These are phyloP conservation scores for Drosophila mimetica DNA, from an alignment of 2,888 invertebrate genomes.

Conservation along the genomic window DNA sequence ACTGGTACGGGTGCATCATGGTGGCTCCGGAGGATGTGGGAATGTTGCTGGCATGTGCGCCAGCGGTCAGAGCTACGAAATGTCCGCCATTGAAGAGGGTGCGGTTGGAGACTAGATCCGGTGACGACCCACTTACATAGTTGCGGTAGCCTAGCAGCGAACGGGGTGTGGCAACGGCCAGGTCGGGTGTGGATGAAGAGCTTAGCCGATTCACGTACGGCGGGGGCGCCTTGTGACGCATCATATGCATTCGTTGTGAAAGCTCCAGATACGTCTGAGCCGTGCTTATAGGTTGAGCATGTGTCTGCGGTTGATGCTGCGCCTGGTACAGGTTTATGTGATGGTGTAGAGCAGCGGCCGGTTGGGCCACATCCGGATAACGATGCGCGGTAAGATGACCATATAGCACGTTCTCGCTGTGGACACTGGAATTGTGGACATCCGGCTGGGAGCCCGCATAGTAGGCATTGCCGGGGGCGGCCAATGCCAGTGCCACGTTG, in stretches of 20 bases:
- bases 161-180: slow-evolving; percentile 90
- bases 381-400: slow-evolving; percentile 82
- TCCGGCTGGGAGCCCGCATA: slow-evolving; percentile 89
- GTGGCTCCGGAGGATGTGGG: slow-evolving; percentile 75
- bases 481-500: slow-evolving; percentile 72
- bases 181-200: slow-evolving; percentile 93
- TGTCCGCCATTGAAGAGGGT: slow-evolving; percentile 86
- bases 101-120: slow-evolving; percentile 90
- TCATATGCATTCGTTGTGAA: slow-evolving; percentile 83
- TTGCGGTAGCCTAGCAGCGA: slow-evolving; percentile 83
- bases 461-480: slow-evolving; percentile 70
- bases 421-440: slow-evolving; percentile 86
- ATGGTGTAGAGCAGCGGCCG: slow-evolving; percentile 81
- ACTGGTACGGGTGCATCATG: slow-evolving; percentile 80
- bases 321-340: slow-evolving; percentile 64
- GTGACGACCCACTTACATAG: slow-evolving; percentile 91
- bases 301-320: slow-evolving; percentile 58
- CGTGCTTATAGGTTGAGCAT: slow-evolving; percentile 45
- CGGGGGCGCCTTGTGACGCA: slow-evolving; percentile 90
- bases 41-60: slow-evolving; percentile 84
- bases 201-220: slow-evolving; percentile 92
- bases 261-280: slow-evolving; percentile 78
- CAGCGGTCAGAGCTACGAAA: slow-evolving; percentile 63
- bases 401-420: slow-evolving; percentile 70
- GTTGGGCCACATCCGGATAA: slow-evolving; percentile 89